Conservation (phyloP, 2,888 invertebrate genomes). For the Pegoplata infirma region DNA sequence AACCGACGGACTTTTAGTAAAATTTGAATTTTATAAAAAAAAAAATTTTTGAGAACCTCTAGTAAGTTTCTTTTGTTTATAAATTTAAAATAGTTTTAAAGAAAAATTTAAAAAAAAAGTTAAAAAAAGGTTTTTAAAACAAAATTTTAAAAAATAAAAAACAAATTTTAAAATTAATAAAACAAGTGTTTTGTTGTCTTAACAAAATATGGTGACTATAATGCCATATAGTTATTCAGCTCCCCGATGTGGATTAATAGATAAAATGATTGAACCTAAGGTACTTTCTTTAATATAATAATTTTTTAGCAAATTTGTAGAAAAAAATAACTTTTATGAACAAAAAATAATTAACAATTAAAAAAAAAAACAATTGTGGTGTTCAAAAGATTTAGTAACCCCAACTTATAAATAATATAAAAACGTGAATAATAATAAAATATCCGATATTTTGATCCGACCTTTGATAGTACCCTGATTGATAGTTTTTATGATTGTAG, state of each 20-base stretch:
- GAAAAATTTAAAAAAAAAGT: slow-evolving; percentile 4
- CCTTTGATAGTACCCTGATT: too few species aligned
- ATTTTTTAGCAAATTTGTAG: slow-evolving; percentile 4
- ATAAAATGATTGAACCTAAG: slow-evolving; percentile 79
- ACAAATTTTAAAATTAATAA: not conserved
- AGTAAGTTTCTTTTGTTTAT: slow-evolving; percentile 36
- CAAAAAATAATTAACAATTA: not conserved
- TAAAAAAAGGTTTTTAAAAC: not conserved
- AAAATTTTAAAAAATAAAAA: not conserved
- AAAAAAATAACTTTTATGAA: not conserved
- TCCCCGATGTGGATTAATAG: slow-evolving; percentile 78
- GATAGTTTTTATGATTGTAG: too few species aligned
- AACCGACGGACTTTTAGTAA: slow-evolving; percentile 30
- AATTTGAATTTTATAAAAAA: not conserved
- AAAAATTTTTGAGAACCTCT: not conserved
- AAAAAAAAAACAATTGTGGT: not conserved
- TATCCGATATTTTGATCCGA: too few species aligned
- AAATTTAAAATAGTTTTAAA: not conserved
- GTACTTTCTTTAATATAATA: slow-evolving; percentile 66
- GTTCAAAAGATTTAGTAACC: not conserved
- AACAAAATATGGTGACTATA: slow-evolving; percentile 76
- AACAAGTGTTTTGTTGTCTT: not conserved
- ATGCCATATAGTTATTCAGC: slow-evolving; percentile 78
- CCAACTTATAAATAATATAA: too few species aligned
- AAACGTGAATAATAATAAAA: too few species aligned